Percentiles rank a stretch among this genome's conserved stretches.
Evolutionary conservation across 1,140 invertebrate species (phyloP).

Genomic region (Drosophila arizonae): DNA sequence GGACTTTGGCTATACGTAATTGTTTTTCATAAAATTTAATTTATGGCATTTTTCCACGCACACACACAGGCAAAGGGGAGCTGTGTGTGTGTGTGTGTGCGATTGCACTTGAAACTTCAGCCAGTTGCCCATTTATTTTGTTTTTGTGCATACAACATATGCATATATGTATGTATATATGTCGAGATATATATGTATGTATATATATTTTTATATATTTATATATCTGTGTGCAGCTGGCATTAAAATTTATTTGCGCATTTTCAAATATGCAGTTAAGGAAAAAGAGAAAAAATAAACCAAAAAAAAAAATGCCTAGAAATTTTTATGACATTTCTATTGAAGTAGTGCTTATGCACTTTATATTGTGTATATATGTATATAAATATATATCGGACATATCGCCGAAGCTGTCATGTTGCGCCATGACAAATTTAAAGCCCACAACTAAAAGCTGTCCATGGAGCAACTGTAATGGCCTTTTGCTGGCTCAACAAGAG

Average conservation of each 20-base stretch:
- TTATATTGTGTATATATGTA: background rate
- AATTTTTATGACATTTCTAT: constrained; percentile 42
- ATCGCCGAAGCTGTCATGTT: background rate
- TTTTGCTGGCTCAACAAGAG: constrained; percentile 18
- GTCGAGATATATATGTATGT: background rate
- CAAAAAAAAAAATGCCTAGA: constrained; percentile 10
- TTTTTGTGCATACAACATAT: constrained; percentile 6
- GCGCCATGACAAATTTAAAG: constrained; percentile 70
- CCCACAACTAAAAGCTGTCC: constrained; percentile 63
- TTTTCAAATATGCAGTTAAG: constrained; percentile 62
- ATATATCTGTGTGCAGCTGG: constrained; percentile 41
- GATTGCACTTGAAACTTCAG: constrained; percentile 48
- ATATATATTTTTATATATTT: background rate
- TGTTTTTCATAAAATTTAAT: constrained; percentile 81
- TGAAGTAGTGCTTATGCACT: background rate
- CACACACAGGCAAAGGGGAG: constrained; percentile 8
- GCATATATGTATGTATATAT: constrained; percentile 12
- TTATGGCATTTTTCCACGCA: constrained; percentile 74
- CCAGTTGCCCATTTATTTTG: constrained; percentile 31
- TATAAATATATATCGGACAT: background rate
- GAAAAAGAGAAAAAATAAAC: constrained; percentile 8
- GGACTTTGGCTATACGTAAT: constrained; percentile 65
- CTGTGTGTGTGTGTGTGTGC: background rate
- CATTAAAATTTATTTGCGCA: constrained; percentile 72
- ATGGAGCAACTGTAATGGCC: constrained; percentile 29